Base-by-base conservation (phyloP, 30 jellyfish, hydroid and myxozoan genomes). In the Aurelia sp. region DNA sequence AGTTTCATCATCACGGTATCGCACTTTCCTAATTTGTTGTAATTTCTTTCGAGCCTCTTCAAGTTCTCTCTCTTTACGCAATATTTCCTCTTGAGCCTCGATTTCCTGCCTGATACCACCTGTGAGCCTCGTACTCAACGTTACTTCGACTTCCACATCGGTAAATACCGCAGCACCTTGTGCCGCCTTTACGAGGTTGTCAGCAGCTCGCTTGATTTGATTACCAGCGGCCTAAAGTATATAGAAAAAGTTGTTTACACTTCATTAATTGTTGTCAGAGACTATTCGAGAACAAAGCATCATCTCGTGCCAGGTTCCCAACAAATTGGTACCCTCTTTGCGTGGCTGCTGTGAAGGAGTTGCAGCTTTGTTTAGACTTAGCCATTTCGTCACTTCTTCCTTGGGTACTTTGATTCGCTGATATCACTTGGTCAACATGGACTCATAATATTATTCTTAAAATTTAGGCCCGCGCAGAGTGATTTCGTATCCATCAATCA, bases 91-190 rank as follows among this genome's bases (percentile, higher is more conserved):
- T 60, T 90, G 97, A 58, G 96, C 96, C 92, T 96, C 98, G 87
- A 96, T 88, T 82, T 91, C 98, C 91, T 82, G 97, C 65, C 92
- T 90, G 58, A 81, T 94, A 57, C 97, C 97, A 6, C 98, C 98
- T 10, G 97, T 85, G 5, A 91, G 78, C 69, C 94, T 64, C 59
- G 96, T 92, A 51, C 95, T 88, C 77, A 84, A 64, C 13, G 92
- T 88, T 13, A 96, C 96, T 66, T 91, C 98, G 84, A 86, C 96
- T 66, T 96, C 98, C 59, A 78, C 92, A 48, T 88, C 96, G 17
- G 96, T 87, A 89, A 96, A 96, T 9, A 91, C 92, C n/a, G 98
- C 99, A 17, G 98, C 94, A 3, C 98, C 97, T 63, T 96, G 98
- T 16, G 98, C 98, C 3, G 99, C 97, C 79, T 91, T 92, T 27